A percentile compares a stretch with the other conserved stretches of the same genome.
Evolutionary conservation across 2,113 vertebrate species (phyloP).

Genomic region (Hucho hucho): DNA sequence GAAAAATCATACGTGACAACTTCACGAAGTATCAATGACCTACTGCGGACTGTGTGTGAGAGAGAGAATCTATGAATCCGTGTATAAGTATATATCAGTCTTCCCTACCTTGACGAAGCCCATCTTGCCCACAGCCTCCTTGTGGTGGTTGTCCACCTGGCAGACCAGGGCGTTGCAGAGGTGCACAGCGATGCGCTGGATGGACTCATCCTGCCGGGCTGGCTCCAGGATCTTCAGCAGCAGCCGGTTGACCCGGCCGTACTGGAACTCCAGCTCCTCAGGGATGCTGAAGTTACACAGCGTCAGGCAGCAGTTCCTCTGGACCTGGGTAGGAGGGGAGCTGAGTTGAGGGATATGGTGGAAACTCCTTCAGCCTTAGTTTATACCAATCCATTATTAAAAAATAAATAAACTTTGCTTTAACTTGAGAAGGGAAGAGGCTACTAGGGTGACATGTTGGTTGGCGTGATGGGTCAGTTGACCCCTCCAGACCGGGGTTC

Average conservation of each 20-base stretch:
- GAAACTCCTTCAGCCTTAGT: no score
- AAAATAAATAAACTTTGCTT: no score
- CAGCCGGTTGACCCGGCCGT: conserved; percentile 90
- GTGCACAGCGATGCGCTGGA: conserved; percentile 96
- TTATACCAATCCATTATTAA: no score
- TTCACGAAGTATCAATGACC: no score
- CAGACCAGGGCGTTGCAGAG: conserved; percentile 96
- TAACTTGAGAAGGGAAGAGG: no score
- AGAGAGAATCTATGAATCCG: no score
- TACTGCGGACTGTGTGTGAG: no score
- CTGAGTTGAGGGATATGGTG: not conserved
- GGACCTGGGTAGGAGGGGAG: conserved; percentile 76
- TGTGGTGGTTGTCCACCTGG: conserved; percentile 98
- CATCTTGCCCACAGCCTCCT: conserved; percentile 98
- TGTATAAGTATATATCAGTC: not conserved
- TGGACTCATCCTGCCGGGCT: conserved; percentile 92
- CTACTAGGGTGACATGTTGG: no score
- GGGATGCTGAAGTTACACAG: conserved; percentile 98
- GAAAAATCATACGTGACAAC: not conserved
- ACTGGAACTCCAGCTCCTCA: conserved; percentile 97
- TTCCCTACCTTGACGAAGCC: conserved; percentile 90
- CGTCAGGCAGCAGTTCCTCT: conserved; percentile 95
- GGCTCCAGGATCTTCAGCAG: conserved; percentile 94
- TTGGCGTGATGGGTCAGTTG: no score
- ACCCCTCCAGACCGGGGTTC: no score